Evolutionary conservation across 2,888 invertebrate species (phyloP).

Genomic region (Periphyllus acericola): DNA sequence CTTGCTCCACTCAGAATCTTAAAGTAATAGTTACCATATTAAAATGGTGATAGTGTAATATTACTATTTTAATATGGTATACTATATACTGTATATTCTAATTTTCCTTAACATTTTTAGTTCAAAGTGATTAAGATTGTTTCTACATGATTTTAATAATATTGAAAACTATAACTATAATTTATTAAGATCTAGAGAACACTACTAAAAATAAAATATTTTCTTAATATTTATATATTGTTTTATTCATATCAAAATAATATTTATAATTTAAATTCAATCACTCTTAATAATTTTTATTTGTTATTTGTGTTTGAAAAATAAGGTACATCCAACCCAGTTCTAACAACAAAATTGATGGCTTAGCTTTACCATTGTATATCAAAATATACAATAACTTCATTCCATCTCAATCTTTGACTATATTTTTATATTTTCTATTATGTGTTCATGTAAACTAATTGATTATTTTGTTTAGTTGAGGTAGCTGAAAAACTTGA

Average conservation of each 20-base stretch:
- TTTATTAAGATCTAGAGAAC: background rate
- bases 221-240: background rate
- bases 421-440: background rate
- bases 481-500: background rate
- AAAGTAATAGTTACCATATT: no score
- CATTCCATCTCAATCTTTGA: constrained; percentile 9
- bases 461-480: constrained; percentile 16
- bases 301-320: constrained; percentile 10
- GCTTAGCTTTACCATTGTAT: background rate
- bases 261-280: constrained; percentile 1
- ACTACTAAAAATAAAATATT: background rate
- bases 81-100: no score
- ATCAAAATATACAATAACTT: constrained; percentile 6
- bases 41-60: no score
- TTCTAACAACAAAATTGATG: background rate
- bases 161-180: no score
- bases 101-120: no score
- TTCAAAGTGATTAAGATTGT: no score
- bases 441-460: background rate
- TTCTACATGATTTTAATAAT: no score
- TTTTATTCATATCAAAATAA: background rate
- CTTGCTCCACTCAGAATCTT: no score
- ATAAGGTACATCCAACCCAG: background rate
- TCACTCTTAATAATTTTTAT: background rate
- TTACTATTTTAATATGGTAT: no score